A percentile compares a stretch with the other conserved stretches of the same genome.
Conservation (phyloP, 2,797 vertebrate genomes). For the Cyprinodon diabolis region DNA sequence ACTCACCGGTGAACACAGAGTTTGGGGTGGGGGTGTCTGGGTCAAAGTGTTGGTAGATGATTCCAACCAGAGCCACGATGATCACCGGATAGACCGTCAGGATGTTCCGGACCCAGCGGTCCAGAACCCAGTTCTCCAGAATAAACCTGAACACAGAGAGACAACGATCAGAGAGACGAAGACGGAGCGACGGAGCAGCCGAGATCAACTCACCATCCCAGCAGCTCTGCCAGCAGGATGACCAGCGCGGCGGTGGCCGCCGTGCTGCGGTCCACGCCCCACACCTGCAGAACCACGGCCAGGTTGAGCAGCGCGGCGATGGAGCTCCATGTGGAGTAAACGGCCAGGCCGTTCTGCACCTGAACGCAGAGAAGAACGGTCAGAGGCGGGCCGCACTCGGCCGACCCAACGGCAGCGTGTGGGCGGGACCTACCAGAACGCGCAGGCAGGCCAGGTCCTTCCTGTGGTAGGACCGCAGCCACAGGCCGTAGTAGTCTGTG, state of each 20-base stretch:
- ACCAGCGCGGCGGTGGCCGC: slow-evolving; percentile 76
- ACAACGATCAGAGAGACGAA: background rate
- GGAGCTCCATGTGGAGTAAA: slow-evolving; percentile 85
- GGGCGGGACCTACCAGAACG: slow-evolving; percentile 54
- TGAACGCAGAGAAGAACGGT: slow-evolving; percentile 23
- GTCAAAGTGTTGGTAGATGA: slow-evolving; percentile 57
- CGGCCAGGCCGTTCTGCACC: slow-evolving; percentile 86
- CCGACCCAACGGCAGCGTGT: no score
- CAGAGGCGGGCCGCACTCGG: no score
- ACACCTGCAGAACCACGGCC: slow-evolving; percentile 77
- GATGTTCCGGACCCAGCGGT: slow-evolving; percentile 83
- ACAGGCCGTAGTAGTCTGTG: slow-evolving; percentile 68
- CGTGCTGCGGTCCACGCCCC: slow-evolving; percentile 65
- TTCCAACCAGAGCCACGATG: slow-evolving; percentile 80
- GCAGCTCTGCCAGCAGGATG: slow-evolving; percentile 73
- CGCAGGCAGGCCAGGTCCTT: slow-evolving; percentile 63
- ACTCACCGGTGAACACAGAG: slow-evolving; percentile 80
- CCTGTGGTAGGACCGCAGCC: slow-evolving; percentile 63
- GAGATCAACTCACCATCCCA: slow-evolving; percentile 66
- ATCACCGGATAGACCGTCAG: slow-evolving; percentile 83
- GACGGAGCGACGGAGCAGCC: no score
- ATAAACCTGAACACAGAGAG: slow-evolving; percentile 73
- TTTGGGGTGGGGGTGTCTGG: slow-evolving; percentile 66
- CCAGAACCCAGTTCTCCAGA: slow-evolving; percentile 84
- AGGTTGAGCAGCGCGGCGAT: slow-evolving; percentile 87